Base-by-base conservation (phyloP, 2,797 vertebrate genomes). In the Capromys pilorides region DNA sequence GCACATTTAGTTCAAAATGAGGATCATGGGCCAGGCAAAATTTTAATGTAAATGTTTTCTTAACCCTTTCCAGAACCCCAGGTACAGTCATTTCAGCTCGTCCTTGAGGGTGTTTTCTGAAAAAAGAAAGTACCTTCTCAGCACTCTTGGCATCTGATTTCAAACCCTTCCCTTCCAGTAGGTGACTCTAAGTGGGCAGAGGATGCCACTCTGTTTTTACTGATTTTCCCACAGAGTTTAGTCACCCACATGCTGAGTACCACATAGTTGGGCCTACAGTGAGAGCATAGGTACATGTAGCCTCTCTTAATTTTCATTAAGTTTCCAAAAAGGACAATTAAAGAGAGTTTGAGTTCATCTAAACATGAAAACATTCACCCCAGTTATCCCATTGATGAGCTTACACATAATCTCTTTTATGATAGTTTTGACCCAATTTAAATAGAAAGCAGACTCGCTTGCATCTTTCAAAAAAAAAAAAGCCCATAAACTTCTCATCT, bases 91-190 rank as follows among this genome's bases (percentile, higher is more conserved):
- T 97, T 97, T 97, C 96, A 95, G 85, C 86, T 97, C 94, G 92
- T 93, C 87, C 97, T 95, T 4, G 33, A 97, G 95, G 96, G 95
- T 94, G 97, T 96, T 97, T 97, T 97, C 91, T 97, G 95, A 97
- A 97, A 97, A 96, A 96, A 97, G 97, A 97, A 97, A 97, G 97
- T 97, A 97, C 95, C 80, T 91, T 95, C 95, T 97, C 97, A 97
- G 97, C 97, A 96, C 82, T 97, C 90, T 81, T 94, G 28, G 66
- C 88, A 90, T 96, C 93, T 96, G 69, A 97, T 97, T 97, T 94
- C 96, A 97, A 94, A 67, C 88, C 78, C 86, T 96, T 91, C 54
- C 79, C 93, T 97, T 96, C 86, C 64, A 91, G 64, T 36, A 33
- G 92, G 89, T 86, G 88, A 83, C 75, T 95, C 85, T 82, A 88